Conservation (phyloP, 2,113 vertebrate genomes). For the Gnathonemus echidnorhynchus region DNA sequence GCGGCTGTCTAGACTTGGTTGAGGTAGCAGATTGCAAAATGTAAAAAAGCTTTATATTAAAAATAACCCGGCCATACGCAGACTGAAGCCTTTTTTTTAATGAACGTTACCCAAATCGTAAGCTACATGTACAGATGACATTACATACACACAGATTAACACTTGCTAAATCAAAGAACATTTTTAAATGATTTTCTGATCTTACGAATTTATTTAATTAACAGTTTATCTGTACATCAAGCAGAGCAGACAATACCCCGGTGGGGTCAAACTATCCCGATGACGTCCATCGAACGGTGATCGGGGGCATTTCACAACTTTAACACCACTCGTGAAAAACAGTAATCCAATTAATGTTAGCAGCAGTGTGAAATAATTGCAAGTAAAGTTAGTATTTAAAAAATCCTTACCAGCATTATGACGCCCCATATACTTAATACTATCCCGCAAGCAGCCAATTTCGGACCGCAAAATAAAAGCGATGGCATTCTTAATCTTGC, state of each 20-base stretch:
- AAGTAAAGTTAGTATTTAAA: conserved; percentile 4
- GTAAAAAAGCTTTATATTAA: not conserved
- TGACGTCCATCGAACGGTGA: not conserved
- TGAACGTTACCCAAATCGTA: not conserved
- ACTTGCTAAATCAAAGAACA: not conserved
- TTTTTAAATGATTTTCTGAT: not conserved
- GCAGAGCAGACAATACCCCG: not conserved
- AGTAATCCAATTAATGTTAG: not conserved
- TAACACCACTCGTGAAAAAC: not conserved
- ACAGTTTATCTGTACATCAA: not conserved
- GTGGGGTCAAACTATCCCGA: not conserved
- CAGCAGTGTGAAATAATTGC: not conserved
- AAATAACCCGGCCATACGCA: not conserved
- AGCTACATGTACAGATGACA: not conserved
- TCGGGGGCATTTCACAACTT: not conserved
- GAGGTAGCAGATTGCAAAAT: not conserved
- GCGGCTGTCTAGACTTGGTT: not conserved
- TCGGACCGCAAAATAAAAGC: conserved; percentile 82
- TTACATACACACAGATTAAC: not conserved
- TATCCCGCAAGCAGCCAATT: conserved; percentile 86
- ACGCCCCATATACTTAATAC: conserved; percentile 87
- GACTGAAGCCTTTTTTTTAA: not conserved
- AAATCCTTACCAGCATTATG: conserved; percentile 80
- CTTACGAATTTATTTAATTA: not conserved
- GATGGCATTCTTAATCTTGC: conserved; percentile 64